Conservation (phyloP, 2,888 invertebrate species). For the Aleiodes alternator region DNA sequence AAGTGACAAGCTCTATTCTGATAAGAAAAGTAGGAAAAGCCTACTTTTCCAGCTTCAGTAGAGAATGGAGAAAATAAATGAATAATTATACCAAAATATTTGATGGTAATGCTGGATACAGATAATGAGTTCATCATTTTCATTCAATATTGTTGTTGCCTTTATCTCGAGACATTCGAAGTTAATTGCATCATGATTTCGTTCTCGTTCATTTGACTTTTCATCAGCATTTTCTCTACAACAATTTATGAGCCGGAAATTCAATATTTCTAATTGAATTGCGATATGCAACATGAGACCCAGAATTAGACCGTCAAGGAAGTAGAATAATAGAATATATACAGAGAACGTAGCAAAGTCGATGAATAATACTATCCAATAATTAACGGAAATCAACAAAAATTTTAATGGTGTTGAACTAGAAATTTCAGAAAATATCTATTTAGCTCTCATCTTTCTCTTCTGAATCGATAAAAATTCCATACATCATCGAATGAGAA, state of each 20-base stretch:
- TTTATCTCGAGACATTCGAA: constrained; percentile 1
- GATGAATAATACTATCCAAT: constrained; percentile 7
- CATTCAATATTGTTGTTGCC: neutral
- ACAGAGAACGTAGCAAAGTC: neutral
- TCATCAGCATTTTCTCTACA: neutral
- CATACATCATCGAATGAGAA: too few species aligned
- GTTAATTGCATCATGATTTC: neutral
- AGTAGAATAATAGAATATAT: neutral
- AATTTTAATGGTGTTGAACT: constrained; percentile 12
- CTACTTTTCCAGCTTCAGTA: too few species aligned
- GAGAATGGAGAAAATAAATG: neutral
- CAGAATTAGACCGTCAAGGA: constrained; percentile 15
- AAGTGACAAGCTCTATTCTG: too few species aligned
- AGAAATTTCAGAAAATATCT: neutral
- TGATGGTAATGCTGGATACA: constrained; percentile 14
- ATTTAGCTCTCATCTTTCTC: neutral
- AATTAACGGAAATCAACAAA: constrained; percentile 1
- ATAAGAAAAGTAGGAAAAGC: too few species aligned
- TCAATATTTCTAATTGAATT: constrained; percentile 1
- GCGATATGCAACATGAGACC: neutral
- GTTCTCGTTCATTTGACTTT: neutral
- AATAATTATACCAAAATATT: constrained; percentile 8
- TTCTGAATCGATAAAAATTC: neutral
- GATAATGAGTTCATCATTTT: constrained; percentile 18
- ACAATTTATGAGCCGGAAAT: constrained; percentile 15